Evolutionary conservation across 2,888 invertebrate species (phyloP).

Genomic region (Ischnus inquisitorius): DNA sequence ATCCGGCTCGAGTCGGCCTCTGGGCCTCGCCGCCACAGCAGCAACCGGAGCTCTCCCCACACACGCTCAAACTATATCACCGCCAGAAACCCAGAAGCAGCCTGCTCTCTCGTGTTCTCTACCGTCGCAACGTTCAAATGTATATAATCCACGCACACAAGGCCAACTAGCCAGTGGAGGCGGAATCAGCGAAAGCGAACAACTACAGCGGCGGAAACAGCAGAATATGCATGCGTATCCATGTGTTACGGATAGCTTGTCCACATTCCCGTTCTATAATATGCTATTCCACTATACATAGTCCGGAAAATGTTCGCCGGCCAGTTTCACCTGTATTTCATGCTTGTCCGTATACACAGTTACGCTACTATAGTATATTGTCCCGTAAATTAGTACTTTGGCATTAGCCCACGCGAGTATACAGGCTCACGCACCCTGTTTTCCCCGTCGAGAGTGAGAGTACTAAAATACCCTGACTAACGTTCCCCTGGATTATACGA

Average conservation of each 20-base stretch:
- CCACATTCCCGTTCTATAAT: constrained; percentile 5
- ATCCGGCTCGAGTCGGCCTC: constrained; percentile 19
- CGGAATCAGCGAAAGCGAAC: not conserved
- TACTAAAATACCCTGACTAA: constrained; percentile 77
- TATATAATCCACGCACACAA: constrained; percentile 11
- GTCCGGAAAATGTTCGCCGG: not conserved
- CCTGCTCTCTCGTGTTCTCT: not conserved
- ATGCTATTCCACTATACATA: not conserved
- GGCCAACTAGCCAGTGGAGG: not conserved
- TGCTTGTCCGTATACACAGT: constrained; percentile 70
- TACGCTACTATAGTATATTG: constrained; percentile 43
- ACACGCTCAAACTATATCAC: not conserved
- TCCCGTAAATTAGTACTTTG: constrained; percentile 83
- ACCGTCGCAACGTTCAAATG: not conserved
- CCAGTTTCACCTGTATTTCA: constrained; percentile 76
- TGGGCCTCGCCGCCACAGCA: constrained; percentile 36
- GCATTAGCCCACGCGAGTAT: constrained; percentile 78
- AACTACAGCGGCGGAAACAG: constrained; percentile 14
- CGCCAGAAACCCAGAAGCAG: constrained; percentile 11
- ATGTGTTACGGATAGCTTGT: constrained; percentile 15
- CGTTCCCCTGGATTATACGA: constrained; percentile 82
- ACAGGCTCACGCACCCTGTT: constrained; percentile 70
- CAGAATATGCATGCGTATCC: constrained; percentile 16
- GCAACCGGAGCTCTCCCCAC: constrained; percentile 1
- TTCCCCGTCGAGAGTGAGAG: constrained; percentile 67